Evolutionary conservation across 2,888 invertebrate genomes (phyloP).

Genomic region (Noctua janthina): DNA sequence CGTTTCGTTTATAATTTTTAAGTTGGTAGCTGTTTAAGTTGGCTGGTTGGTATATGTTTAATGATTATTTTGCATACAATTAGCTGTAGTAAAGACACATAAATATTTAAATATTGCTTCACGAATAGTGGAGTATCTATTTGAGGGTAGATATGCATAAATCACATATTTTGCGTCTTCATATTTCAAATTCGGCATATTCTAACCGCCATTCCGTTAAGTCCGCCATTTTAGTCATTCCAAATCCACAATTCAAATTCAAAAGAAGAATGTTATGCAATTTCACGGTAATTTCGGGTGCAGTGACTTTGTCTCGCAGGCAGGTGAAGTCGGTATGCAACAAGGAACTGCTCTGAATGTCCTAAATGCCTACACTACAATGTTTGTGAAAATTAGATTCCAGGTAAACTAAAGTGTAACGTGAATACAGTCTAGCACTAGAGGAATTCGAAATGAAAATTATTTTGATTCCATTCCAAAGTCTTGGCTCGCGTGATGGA

Average conservation of each 20-base stretch:
- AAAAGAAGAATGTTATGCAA: constrained; percentile 46
- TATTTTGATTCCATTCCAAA: constrained; percentile 60
- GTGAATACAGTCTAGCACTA: constrained; percentile 29
- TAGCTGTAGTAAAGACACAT: constrained; percentile 13
- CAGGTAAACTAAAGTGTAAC: constrained; percentile 49
- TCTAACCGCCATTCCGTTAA: not conserved
- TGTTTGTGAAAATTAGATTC: constrained; percentile 74
- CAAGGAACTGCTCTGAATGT: constrained; percentile 48
- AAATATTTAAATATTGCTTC: constrained; percentile 34
- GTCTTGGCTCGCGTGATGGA: constrained; percentile 56
- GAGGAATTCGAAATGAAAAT: constrained; percentile 55
- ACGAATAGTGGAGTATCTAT: not conserved
- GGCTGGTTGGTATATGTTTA: constrained; percentile 47
- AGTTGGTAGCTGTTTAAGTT: constrained; percentile 62
- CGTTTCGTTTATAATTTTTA: constrained; percentile 56
- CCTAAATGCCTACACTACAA: constrained; percentile 60
- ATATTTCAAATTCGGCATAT: constrained; percentile 12
- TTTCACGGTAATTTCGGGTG: constrained; percentile 61
- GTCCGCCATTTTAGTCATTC: constrained; percentile 17
- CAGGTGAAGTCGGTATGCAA: constrained; percentile 55
- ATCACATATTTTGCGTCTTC: not conserved
- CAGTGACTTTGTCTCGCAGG: constrained; percentile 45
- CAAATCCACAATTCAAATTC: constrained; percentile 40
- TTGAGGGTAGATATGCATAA: not conserved
- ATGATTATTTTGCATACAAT: constrained; percentile 51